These are phyloP conservation scores for Marcusenius ussheri DNA, from an alignment of 2,113 vertebrate species.

Conservation along the genomic window DNA sequence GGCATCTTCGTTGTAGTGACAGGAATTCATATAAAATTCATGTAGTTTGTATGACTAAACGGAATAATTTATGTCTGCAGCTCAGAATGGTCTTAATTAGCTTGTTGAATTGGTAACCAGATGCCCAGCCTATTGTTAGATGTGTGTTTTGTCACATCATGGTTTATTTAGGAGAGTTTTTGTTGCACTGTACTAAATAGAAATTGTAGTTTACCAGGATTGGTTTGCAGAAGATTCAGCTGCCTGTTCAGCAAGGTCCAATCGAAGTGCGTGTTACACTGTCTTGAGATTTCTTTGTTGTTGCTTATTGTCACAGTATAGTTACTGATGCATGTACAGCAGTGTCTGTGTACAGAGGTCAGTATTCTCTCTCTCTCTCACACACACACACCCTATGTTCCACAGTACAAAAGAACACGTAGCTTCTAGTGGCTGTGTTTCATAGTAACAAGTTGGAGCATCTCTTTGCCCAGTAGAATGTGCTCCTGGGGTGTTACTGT, in stretches of 20 bases:
- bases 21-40: not conserved
- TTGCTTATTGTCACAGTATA: not conserved
- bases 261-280: not conserved
- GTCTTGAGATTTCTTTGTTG: not conserved
- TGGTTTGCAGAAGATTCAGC: not conserved
- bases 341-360: not conserved
- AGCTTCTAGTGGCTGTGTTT: not conserved
- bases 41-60: not conserved
- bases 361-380: not conserved
- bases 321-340: not conserved
- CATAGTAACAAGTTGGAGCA: not conserved
- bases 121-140: not conserved
- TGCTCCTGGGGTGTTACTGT: not conserved
- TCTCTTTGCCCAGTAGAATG: not conserved
- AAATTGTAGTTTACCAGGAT: not conserved
- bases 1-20: not conserved
- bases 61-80: not conserved
- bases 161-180: slow-evolving; percentile 29
- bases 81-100: not conserved
- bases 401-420: not conserved
- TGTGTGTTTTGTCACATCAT: not conserved
- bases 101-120: not conserved
- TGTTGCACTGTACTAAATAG: slow-evolving; percentile 18
- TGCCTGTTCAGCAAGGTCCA: not conserved
- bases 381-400: slow-evolving; percentile 50